Conservation (phyloP, 30 jellyfish, hydroid and myxozoan genomes). For the Pelagia noctiluca region DNA sequence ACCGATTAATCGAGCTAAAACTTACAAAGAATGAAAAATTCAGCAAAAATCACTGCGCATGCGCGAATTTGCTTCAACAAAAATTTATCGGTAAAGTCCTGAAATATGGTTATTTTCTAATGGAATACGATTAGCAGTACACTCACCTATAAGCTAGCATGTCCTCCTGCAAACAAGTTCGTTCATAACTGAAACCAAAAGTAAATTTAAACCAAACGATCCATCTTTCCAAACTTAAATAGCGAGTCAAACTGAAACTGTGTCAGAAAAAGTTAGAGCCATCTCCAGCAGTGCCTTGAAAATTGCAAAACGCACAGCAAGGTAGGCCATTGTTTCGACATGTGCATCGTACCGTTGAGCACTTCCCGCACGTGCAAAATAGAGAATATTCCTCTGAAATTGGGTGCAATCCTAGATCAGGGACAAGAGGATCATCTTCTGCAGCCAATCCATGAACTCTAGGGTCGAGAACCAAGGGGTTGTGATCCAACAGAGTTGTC, state of each 20-base stretch:
- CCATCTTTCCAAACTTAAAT: not conserved
- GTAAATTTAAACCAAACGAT: not conserved
- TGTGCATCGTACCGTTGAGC: constrained; percentile 26
- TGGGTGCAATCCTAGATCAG: constrained; percentile 46
- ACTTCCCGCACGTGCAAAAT: constrained; percentile 32
- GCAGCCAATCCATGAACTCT: constrained; percentile 8
- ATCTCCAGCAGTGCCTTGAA: constrained; percentile 21
- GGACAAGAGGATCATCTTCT: constrained; percentile 33
- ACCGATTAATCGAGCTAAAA: not conserved
- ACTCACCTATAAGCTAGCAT: not conserved
- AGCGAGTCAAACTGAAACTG: not conserved
- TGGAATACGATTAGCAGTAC: not conserved
- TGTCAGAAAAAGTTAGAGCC: constrained; percentile 6
- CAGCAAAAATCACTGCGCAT: not conserved
- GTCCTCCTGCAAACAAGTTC: not conserved
- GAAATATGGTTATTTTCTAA: not conserved
- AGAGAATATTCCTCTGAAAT: constrained; percentile 32
- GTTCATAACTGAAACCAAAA: not conserved
- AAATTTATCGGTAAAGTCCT: not conserved
- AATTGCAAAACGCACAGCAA: constrained; percentile 34
- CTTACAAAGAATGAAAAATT: not conserved
- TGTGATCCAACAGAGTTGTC: constrained; percentile 23
- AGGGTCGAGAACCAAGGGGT: constrained; percentile 22
- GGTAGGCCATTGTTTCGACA: constrained; percentile 46
- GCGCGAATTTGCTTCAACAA: not conserved